These are phyloP conservation scores for Bolinopsis microptera DNA, from an alignment of 37 sponge, comb jelly and placozoan genomes.

Conservation along the genomic window DNA sequence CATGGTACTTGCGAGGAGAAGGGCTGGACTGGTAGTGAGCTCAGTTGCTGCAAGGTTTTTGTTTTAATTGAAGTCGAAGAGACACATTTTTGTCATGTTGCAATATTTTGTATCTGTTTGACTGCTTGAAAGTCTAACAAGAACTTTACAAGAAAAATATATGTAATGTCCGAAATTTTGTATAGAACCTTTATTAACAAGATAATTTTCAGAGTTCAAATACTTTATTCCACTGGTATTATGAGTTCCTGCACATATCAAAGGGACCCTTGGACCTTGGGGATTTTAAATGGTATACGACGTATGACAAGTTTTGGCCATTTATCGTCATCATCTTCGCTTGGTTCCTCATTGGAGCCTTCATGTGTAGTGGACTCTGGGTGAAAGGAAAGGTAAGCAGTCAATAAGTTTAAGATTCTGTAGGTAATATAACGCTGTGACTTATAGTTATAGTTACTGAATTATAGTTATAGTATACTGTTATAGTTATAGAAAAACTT, in stretches of 20 bases:
- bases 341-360: conserved; percentile 34
- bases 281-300: conserved; percentile 27
- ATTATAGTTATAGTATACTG: too few relatives aligned
- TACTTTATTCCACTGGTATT: conserved; percentile 36
- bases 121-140: too few relatives aligned
- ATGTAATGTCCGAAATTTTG: too few relatives aligned
- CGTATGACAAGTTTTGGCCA: conserved; percentile 6
- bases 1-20: not conserved
- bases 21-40: conserved; percentile 37
- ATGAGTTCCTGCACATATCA: conserved; percentile 56
- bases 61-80: too few relatives aligned
- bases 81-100: too few relatives aligned
- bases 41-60: conserved; percentile 2
- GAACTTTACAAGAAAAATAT: too few relatives aligned
- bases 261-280: not conserved
- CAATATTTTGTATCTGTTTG: too few relatives aligned
- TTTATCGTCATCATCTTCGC: conserved; percentile 25
- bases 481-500: too few relatives aligned
- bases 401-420: too few relatives aligned
- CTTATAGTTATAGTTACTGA: too few relatives aligned
- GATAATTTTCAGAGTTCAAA: not conserved
- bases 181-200: too few relatives aligned
- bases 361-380: conserved; percentile 48
- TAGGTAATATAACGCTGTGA: too few relatives aligned
- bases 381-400: conserved; percentile 41